Base-by-base conservation (phyloP, 2,797 vertebrate genomes). In the Phrynocephalus vlangalii region DNA sequence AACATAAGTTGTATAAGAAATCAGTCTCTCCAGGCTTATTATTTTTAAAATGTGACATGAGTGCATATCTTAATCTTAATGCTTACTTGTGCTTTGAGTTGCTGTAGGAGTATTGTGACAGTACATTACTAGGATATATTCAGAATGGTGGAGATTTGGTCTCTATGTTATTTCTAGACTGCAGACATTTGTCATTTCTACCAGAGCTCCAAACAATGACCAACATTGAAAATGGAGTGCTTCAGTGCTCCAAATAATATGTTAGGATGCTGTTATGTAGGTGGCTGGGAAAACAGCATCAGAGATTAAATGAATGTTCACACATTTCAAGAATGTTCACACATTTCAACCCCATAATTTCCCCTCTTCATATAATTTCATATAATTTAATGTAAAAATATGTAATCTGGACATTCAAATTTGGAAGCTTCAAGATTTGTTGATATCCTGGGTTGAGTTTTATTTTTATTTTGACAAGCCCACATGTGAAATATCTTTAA, bases 1-100 rank as follows among this genome's bases (percentile, higher is more conserved):
- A 84, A 26, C 76, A 67, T 60, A 89, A 88, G 73, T 76, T 82
- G 82, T 3, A 70, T 94, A 87, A 85, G 52, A 48, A 78, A 87
- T 75, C 77, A 66, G 86, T 60, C 33, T 82, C 60, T 24, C 80
- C 3, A 8, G 73, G 82, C 33, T 52, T 83, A 63, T 84, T 84
- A 50, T 71, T 91, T 88, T 18, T 0, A 91, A 92, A 91, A 52
- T 81, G 83, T 86, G 0, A 48, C 63, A 30, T 66, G 30, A 73
- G 26, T 2, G 56, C 13, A 30, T 66, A 68, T 24, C 30, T 50
- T 22, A 48, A n/a, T 83, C 28, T 13, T 15, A 33, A 85, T 79
- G 6, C 5, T 38, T 79, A 16, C 30, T 86, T 30, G 4, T 85
- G 30, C 56, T 76, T 18, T 48, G 44, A 63, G 33, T 15, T 76